Evolutionary conservation across 2,797 vertebrate species (phyloP), one percentile per base, ranked within the genome.

Genomic region (Carapus acus): DNA sequence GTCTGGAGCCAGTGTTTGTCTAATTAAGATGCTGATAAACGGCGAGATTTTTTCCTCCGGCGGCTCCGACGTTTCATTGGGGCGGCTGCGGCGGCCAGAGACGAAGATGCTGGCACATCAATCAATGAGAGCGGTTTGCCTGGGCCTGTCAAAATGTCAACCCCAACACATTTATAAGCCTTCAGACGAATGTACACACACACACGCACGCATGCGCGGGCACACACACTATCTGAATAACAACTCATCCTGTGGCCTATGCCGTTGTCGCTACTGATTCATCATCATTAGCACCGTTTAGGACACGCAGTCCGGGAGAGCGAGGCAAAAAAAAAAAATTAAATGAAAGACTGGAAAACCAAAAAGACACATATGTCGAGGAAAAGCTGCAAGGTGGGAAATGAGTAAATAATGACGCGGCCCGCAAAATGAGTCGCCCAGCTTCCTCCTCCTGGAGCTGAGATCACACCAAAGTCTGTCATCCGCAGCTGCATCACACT

Each of bases 101-200:
- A 72, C 62, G 61, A 73, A 66, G 33, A 17, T 46, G 53, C 60
- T 48, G 73, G 72, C 63, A 66, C 83, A 90, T 88, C 86, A 86
- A 88, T 90, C 86, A 88, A 74, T 68, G 72, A 57, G 77, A 84
- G 81, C 81, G 83, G 82, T 86, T 85, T 83, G 80, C 80, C 17
- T 69, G 76, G 78, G 73, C 82, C 77, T 83, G 84, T 88, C 86
- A 87, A 85, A 83, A 83, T 64, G 78, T 86, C 84, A 86, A 54
- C 44, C 62, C 65, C 37, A 65, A 70, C 79, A 78, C 80, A 85
- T 88, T 85, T 81, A 84, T 80, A 85, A 83, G 72, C 67, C 83
- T 70, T 83, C 81, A 72, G 75, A 85, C 78, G 80, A 85, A 74
- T 70, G 74, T 48, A 61, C 69, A 56, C 58, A 65, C 77, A 67